A percentile compares a stretch with the other conserved stretches of the same genome.
Evolutionary conservation across 2,113 vertebrate species (phyloP).

Genomic region (Salvelinus fontinalis): DNA sequence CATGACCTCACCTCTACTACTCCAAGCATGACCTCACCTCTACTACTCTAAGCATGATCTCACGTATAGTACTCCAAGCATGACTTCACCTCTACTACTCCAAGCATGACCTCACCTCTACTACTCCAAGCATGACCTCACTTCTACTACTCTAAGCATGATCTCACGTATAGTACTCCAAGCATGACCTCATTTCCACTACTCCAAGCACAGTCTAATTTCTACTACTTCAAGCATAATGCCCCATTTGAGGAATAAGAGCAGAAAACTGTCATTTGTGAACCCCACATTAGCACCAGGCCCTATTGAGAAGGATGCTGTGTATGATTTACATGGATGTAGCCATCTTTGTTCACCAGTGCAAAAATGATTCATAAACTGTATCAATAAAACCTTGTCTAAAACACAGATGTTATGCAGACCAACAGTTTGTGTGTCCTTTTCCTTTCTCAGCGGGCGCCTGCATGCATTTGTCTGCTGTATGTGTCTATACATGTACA

Average conservation of each 20-base stretch:
- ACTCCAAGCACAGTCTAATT: conserved; percentile 1
- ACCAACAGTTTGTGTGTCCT: not conserved
- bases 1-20: not conserved
- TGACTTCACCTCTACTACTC: not conserved
- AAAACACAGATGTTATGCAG: not conserved
- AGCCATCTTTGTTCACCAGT: not conserved
- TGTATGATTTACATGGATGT: not conserved
- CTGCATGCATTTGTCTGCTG: conserved; percentile 57
- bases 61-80: not conserved
- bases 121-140: not conserved
- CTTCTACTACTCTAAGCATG: not conserved
- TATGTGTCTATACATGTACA: conserved; percentile 41
- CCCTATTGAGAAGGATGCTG: conserved; percentile 23
- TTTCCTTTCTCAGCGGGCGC: conserved; percentile 51
- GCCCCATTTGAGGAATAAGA: conserved; percentile 27
- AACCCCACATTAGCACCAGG: conserved; percentile 32
- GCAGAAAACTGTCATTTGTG: conserved; percentile 13
- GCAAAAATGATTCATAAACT: not conserved
- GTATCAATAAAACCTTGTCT: not conserved
- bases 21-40: conserved; percentile 1
- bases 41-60: no score
- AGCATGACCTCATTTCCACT: not conserved
- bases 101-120: no score
- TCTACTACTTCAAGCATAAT: conserved; percentile 16
- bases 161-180: not conserved